Evolutionary conservation across 2,797 vertebrate species (phyloP).

Genomic region (Tokudaia tokunoshimensis): DNA sequence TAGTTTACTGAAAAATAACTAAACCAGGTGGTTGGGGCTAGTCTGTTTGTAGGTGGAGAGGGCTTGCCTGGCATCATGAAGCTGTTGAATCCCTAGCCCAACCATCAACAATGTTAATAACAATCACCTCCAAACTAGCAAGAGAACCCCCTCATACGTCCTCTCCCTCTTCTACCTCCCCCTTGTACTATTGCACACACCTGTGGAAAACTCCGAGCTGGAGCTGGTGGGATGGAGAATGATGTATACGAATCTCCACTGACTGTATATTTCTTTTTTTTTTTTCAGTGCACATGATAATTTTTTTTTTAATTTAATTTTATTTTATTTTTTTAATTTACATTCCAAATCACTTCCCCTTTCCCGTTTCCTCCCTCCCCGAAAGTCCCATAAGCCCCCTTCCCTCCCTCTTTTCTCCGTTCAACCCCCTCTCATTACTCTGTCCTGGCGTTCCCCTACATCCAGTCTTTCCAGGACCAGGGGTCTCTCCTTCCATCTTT

Average conservation of each 20-base stretch:
- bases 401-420: no score
- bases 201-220: neutral
- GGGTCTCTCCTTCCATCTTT: no score
- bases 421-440: no score
- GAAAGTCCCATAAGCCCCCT: no score
- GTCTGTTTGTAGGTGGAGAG: neutral
- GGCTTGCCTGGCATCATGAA: neutral
- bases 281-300: no score
- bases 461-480: no score
- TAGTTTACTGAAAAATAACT: neutral
- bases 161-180: accelerated
- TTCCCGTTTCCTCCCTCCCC: no score
- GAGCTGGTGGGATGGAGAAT: neutral
- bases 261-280: conserved; percentile 12
- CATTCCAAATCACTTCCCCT: no score
- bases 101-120: neutral
- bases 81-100: neutral
- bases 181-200: neutral
- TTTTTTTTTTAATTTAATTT: no score
- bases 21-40: neutral
- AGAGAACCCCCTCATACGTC: neutral
- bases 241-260: neutral
- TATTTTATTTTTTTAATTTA: no score
- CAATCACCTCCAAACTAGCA: neutral
- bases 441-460: no score